Conservation (phyloP, 2,797 vertebrate genomes). For the Chelmon rostratus region DNA sequence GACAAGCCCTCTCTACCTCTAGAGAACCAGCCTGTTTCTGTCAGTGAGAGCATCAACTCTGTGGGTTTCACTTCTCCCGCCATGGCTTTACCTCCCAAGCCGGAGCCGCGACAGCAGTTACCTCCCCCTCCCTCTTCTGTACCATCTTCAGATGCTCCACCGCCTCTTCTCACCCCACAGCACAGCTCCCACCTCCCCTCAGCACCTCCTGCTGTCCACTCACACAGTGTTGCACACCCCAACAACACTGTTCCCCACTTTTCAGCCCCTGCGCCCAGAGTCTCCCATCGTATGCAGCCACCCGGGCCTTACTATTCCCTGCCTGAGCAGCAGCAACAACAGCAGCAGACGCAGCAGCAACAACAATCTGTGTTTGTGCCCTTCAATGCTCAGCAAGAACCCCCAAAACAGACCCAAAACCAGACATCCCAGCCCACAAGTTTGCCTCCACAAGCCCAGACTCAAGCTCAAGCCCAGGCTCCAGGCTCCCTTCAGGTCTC, state of each 20-base stretch:
- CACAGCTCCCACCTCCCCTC: conserved; percentile 83
- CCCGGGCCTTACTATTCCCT: conserved; percentile 93
- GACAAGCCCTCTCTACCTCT: conserved; percentile 84
- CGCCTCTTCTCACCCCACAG: conserved; percentile 82
- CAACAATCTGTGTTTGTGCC: conserved; percentile 93
- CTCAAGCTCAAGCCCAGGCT: conserved; percentile 78
- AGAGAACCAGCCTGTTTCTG: conserved; percentile 75
- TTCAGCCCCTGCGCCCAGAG: conserved; percentile 91
- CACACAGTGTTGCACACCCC: conserved; percentile 89
- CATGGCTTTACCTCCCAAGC: conserved; percentile 83
- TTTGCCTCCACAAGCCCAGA: conserved; percentile 78
- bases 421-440: conserved; percentile 79
- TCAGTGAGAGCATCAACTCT: conserved; percentile 82
- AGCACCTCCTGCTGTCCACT: conserved; percentile 80
- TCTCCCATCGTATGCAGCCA: conserved; percentile 96
- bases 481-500: conserved; percentile 89
- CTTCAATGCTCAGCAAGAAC: conserved; percentile 87
- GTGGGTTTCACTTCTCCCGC: conserved; percentile 81
- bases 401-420: conserved; percentile 89
- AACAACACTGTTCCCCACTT: conserved; percentile 95
- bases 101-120: conserved; percentile 82
- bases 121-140: conserved; percentile 87
- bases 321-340: conserved; percentile 74
- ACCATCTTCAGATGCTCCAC: conserved; percentile 86
- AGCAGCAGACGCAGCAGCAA: conserved; percentile 64